These are phyloP conservation scores for Urosaurus nigricauda DNA, from an alignment of 2,797 vertebrate species.

Conservation along the genomic window DNA sequence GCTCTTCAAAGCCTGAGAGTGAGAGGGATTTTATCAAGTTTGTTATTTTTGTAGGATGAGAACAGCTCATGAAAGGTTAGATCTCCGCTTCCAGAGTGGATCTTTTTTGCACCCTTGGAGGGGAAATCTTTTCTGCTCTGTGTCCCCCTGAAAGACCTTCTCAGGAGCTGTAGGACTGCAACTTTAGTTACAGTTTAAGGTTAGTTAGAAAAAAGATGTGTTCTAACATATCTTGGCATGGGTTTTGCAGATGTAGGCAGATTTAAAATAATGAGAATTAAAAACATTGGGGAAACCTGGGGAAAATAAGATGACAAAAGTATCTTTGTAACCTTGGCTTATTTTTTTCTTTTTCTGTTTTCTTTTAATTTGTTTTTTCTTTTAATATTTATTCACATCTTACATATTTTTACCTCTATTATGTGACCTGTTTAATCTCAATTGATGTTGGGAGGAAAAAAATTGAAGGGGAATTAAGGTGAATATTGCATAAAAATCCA, in stretches of 20 bases:
- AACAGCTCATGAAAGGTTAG: background rate
- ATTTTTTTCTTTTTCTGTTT: background rate
- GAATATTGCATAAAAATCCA: background rate
- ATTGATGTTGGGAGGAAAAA: background rate
- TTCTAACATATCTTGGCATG: background rate
- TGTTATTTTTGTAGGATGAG: background rate
- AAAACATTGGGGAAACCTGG: background rate
- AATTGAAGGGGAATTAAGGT: background rate
- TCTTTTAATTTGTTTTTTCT: too few relatives aligned
- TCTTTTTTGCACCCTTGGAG: too few relatives aligned
- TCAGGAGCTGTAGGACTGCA: background rate
- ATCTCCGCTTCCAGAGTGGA: background rate
- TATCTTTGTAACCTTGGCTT: background rate
- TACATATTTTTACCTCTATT: background rate
- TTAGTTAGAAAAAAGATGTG: background rate
- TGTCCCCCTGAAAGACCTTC: background rate
- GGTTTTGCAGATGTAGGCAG: background rate
- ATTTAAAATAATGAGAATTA: background rate
- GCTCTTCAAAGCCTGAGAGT: background rate
- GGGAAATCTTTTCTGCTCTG: too few relatives aligned
- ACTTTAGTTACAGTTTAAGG: background rate
- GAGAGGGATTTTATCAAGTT: background rate
- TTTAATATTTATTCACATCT: background rate
- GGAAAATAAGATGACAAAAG: background rate
- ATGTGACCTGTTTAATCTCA: background rate